Base-by-base conservation (phyloP, 1,140 invertebrate genomes). In the Aphaenogaster ashmeadi region DNA sequence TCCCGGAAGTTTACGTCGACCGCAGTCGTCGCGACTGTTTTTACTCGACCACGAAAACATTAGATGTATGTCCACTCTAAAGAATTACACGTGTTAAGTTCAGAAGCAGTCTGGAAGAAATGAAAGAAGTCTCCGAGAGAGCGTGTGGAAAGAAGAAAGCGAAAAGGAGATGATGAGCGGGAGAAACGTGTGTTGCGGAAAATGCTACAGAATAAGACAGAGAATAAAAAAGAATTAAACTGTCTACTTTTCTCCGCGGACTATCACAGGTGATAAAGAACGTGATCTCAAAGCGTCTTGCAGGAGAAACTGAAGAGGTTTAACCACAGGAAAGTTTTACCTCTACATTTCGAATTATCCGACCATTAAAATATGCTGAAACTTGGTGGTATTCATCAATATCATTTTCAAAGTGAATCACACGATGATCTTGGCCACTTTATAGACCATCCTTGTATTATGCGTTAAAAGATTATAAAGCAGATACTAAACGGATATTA, bases 1-100 rank as follows among this genome's bases (percentile, higher is more conserved):
- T 54, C 13, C 18, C 47, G 21, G 15, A n/a, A 74, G 54, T 83
- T 60, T 36, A 36, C 52, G 69, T 74, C 41, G 69, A 11, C 54
- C 54, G 3, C 69, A 50, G 27, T 50, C 69, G 13, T n/a, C 1
- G 36, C 41, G n/a, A 13, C 41, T 33, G 38, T 83, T 83, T 83
- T 83, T 83, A 58, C 21, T 5, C 38, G 33, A 60, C 11, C 52
- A 11, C 69, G 33, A 75, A 50, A 60, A 84, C 69, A 56, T n/a
- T 50, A 36, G 54, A 60, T 75, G 69, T 75, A 75, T 60, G 80
- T 75, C 69, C 80, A 62, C 54, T 84, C 69, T 52, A 74, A 84
- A 74, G 80, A 60, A 84, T 74, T 62, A 84, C 80, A 84, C 13
- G 80, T 75, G 67, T 84, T 75, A 75, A 75, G 69, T 47, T 54